Evolutionary conservation across 2,113 vertebrate species (phyloP).

Genomic region (Furnarius figulus): DNA sequence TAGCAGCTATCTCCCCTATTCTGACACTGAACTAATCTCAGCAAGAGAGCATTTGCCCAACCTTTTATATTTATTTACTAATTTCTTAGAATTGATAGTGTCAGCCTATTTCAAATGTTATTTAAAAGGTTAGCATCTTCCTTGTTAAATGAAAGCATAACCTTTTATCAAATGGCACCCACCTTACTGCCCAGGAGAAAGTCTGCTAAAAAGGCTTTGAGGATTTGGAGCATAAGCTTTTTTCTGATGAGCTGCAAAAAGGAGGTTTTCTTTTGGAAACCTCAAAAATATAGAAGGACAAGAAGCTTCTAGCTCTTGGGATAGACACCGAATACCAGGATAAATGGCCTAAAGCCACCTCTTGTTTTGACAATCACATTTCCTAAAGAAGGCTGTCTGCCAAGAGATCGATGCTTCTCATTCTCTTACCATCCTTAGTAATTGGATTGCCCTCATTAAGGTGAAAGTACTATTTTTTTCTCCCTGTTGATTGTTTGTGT

Average conservation of each 20-base stretch:
- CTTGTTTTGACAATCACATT: constrained; percentile 49
- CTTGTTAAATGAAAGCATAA: not conserved
- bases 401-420: constrained; percentile 70
- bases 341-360: constrained; percentile 35
- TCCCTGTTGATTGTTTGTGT: constrained; percentile 41
- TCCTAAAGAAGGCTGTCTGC: constrained; percentile 55
- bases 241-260: not conserved
- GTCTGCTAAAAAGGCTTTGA: not conserved
- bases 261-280: not conserved
- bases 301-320: not conserved
- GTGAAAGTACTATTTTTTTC: constrained; percentile 54
- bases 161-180: not conserved
- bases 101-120: not conserved
- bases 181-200: not conserved
- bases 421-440: constrained; percentile 67
- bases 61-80: not conserved
- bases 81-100: not conserved
- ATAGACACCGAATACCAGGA: not conserved
- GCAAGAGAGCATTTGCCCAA: not conserved
- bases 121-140: not conserved
- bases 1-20: not conserved
- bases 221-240: not conserved
- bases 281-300: not conserved
- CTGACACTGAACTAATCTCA: not conserved
- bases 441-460: constrained; percentile 74